phyloP scores from a whole-genome alignment of 2,113 vertebrate genomes.

The Speoplatyrhinus poulsoni region DNA sequence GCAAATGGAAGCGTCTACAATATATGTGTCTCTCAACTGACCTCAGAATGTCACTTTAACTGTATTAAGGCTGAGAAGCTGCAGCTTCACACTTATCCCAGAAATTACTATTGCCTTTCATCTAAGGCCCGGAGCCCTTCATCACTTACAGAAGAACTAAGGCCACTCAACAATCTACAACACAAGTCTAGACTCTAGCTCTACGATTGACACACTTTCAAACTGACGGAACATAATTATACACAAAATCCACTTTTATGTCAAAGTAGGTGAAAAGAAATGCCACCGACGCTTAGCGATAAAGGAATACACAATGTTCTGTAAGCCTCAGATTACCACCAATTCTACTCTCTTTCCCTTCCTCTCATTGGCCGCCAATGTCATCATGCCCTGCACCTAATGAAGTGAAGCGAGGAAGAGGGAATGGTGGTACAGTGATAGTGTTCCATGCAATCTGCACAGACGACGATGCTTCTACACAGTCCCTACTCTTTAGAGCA shows the following conservation, averaged over 20 bases:
- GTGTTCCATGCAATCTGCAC: slow-evolving; percentile 3
- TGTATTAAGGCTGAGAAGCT: slow-evolving; percentile 35
- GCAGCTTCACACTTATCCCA: slow-evolving; percentile 27
- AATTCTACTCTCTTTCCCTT: slow-evolving; percentile 11
- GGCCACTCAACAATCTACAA: no score
- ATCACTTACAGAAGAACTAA: no score
- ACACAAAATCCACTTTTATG: no score
- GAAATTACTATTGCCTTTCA: background rate
- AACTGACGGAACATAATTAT: no score
- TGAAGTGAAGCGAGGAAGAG: slow-evolving; percentile 52
- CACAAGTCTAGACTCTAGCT: no score
- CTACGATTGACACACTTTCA: no score
- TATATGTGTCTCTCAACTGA: slow-evolving; percentile 11
- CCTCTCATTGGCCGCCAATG: slow-evolving; percentile 35
- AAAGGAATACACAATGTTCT: slow-evolving; percentile 6
- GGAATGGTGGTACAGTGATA: slow-evolving; percentile 41
- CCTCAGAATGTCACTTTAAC: slow-evolving; percentile 29
- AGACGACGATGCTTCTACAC: slow-evolving; percentile 4
- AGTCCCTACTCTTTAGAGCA: background rate
- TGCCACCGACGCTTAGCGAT: no score
- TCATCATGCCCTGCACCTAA: slow-evolving; percentile 59
- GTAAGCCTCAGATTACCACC: slow-evolving; percentile 45
- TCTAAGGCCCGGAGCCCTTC: no score
- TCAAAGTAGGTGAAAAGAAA: no score
- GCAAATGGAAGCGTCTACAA: background rate